These are phyloP conservation scores for Felis chaus DNA, from an alignment of 2,113 vertebrate species.

Conservation along the genomic window DNA sequence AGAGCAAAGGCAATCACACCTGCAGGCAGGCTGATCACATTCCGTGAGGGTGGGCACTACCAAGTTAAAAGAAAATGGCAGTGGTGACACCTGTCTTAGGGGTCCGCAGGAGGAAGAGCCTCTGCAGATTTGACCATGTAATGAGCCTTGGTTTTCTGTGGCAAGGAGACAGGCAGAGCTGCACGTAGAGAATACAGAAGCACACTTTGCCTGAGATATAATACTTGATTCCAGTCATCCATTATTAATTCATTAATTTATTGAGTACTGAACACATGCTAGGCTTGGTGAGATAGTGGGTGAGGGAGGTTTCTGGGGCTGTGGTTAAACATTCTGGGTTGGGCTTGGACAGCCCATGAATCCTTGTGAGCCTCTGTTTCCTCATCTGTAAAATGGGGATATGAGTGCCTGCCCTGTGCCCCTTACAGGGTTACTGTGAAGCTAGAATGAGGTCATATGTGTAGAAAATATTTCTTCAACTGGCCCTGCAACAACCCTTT, in stretches of 20 bases:
- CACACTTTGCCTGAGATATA: background rate
- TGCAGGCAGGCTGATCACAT: background rate
- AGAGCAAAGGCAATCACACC: background rate
- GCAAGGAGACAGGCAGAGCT: background rate
- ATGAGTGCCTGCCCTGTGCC: background rate
- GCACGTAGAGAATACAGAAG: background rate
- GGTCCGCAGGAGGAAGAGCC: background rate
- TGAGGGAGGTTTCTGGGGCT: background rate
- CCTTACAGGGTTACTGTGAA: background rate
- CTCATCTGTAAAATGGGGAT: background rate
- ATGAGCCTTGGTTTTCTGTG: background rate
- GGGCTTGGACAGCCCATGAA: background rate
- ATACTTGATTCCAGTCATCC: background rate
- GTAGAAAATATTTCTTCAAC: background rate
- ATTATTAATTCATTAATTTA: slow-evolving; percentile 14
- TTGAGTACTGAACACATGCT: background rate
- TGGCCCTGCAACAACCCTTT: background rate
- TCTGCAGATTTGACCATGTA: background rate
- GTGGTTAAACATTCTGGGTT: background rate
- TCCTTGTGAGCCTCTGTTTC: background rate
- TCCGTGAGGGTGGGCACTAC: background rate
- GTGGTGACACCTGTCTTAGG: background rate
- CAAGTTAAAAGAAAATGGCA: background rate
- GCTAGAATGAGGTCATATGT: background rate
- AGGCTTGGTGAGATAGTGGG: background rate